Base-by-base conservation (phyloP, 2,113 vertebrate genomes). In the Chaetorhynchus papuensis region DNA sequence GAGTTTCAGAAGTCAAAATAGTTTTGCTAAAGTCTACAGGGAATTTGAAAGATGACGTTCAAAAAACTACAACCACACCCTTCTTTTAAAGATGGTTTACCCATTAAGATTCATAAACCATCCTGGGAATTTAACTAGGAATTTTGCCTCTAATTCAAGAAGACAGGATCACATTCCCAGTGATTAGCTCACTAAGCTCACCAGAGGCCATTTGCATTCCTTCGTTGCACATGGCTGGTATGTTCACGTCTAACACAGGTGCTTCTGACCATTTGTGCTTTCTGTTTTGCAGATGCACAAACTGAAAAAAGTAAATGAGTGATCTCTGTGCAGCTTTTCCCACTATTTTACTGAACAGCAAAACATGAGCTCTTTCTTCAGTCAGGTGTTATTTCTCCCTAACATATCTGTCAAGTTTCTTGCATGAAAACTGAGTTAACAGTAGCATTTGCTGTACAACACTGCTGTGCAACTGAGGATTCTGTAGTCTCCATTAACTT, bases 171-270 rank as follows among this genome's bases (percentile, higher is more conserved):
- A 31, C 33, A 47, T 45, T 52, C 45, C 49, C 6, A 2, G 8
- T 68, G 63, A 52, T 75, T 56, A 71, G 3, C 39, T 94, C 47
- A 33, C 52, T 63, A 60, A 75, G 15, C 17, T 75, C 21, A 56
- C 31, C 13, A 53, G 33, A 59, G 39, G 39, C 26, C 28, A 16
- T 57, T 87, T 14, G n/a, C 19, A 42, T 59, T 84, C 44, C 44
- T 84, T 70, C 2, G 0, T 30, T 78, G 65, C 24, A 52, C 2
- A 2, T 60, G 65, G 15, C 20, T 5, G 1, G 8, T 44, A 7
- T 53, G 37, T 49, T 91, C 79, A 41, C 27, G 23, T 49, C 45
- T 33, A 31, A 35, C 59, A 45, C 1, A 1, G 42, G 7, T 41
- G 26, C 37, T 95, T 79, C 19, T 90, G 68, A 44, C 22, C 22